These are phyloP conservation scores for Nebria brevicollis DNA, from an alignment of 2,888 invertebrate genomes.

Conservation along the genomic window DNA sequence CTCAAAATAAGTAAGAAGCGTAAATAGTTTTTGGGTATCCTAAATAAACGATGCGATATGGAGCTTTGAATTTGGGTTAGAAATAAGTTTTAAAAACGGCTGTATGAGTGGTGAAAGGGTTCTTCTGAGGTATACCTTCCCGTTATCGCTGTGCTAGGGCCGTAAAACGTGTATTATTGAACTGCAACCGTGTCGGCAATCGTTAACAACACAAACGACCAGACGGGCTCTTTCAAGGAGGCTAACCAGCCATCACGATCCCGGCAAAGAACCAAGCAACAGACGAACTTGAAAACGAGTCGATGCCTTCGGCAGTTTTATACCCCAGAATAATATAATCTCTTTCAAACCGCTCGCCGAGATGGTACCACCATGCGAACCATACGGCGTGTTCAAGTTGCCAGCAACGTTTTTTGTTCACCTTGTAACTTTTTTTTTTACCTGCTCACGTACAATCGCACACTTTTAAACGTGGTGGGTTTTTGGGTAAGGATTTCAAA, in stretches of 20 bases:
- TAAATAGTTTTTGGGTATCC: too few species aligned
- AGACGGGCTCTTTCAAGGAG: constrained; percentile 9
- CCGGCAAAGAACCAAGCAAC: constrained; percentile 7
- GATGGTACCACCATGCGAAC: not conserved
- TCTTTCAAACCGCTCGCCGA: constrained; percentile 11
- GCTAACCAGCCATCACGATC: constrained; percentile 5
- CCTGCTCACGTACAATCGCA: too few species aligned
- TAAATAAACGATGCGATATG: too few species aligned
- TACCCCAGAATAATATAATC: constrained; percentile 1
- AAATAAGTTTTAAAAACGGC: not conserved
- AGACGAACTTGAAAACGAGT: constrained; percentile 18
- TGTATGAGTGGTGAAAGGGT: not conserved
- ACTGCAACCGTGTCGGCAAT: not conserved
- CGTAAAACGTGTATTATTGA: constrained; percentile 13
- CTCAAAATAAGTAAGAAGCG: too few species aligned
- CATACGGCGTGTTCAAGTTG: not conserved
- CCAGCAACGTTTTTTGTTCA: not conserved
- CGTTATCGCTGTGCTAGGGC: not conserved
- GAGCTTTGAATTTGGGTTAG: not conserved
- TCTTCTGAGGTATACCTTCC: not conserved
- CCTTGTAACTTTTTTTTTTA: not conserved
- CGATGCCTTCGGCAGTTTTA: not conserved
- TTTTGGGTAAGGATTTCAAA: too few species aligned
- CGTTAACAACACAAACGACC: not conserved
- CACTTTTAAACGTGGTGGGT: too few species aligned